A percentile compares a stretch with the other conserved stretches of the same genome.
Evolutionary conservation across 37 sponge, comb jelly and placozoan species (phyloP).

Genomic region (Agelas oroides): DNA sequence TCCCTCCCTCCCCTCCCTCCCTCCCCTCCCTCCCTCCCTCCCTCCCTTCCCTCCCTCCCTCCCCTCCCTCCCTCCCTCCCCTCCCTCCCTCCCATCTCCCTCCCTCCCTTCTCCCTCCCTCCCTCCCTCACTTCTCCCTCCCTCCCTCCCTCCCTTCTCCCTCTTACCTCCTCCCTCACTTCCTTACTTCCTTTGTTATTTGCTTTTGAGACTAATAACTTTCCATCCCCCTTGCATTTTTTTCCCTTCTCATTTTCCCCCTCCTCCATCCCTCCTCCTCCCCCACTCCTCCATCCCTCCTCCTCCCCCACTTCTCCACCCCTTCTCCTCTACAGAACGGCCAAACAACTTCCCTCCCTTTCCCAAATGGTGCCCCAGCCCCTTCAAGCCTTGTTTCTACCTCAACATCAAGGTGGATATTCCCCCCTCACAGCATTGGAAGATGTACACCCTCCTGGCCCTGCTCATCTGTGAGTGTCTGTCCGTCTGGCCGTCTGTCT

Average conservation of each 20-base stretch:
- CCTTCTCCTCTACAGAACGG: conserved; percentile 8
- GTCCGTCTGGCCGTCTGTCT: too few species aligned
- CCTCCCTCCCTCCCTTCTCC: not conserved
- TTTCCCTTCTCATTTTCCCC: not conserved
- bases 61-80: too few species aligned
- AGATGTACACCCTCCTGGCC: conserved; percentile 53
- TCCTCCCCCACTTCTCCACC: not conserved
- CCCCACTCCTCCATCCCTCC: not conserved
- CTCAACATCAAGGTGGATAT: conserved; percentile 89
- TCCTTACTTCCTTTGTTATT: not conserved
- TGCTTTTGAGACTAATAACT: not conserved
- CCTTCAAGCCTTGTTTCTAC: conserved; percentile 94
- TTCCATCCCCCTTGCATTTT: not conserved
- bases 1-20: too few species aligned
- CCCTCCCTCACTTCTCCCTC: not conserved
- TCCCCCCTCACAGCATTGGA: conserved; percentile 78
- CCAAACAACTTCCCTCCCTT: conserved; percentile 94
- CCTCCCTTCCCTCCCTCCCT: too few species aligned
- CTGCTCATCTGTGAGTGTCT: conserved; percentile 69
- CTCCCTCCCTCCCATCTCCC: not conserved
- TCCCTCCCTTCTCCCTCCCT: too few species aligned
- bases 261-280: not conserved
- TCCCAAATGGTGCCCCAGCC: conserved; percentile 77
- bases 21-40: too few species aligned
- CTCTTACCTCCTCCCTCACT: not conserved